Evolutionary conservation across 2,797 vertebrate genomes (phyloP).

Genomic region (Sarcophilus harrisii): DNA sequence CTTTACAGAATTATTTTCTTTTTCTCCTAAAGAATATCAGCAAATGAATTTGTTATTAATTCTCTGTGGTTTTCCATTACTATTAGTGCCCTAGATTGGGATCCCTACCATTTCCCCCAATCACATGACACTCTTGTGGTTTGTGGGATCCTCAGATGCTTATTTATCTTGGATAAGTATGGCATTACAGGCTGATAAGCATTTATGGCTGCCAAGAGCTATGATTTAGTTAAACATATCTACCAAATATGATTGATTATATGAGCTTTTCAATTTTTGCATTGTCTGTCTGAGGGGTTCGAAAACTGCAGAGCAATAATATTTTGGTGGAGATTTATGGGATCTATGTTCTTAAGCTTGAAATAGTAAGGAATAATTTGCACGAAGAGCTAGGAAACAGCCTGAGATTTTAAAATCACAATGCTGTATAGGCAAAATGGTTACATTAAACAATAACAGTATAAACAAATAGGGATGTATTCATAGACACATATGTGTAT

Average conservation of each 20-base stretch:
- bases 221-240: neutral
- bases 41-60: neutral
- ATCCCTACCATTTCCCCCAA: neutral
- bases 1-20: neutral
- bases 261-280: neutral
- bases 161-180: neutral
- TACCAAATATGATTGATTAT: neutral
- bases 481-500: neutral
- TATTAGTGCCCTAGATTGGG: neutral
- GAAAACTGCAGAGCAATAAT: neutral
- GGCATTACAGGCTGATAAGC: neutral
- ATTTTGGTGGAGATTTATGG: neutral
- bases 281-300: neutral
- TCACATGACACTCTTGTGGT: neutral
- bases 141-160: neutral
- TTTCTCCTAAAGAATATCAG: neutral
- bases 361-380: neutral
- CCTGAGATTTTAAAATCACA: neutral
- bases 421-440: neutral
- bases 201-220: neutral
- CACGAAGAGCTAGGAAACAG: neutral
- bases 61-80: neutral
- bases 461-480: neutral
- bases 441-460: neutral
- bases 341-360: neutral